Conservation (phyloP, 2,113 vertebrate genomes). For the Scytalopus superciliaris region DNA sequence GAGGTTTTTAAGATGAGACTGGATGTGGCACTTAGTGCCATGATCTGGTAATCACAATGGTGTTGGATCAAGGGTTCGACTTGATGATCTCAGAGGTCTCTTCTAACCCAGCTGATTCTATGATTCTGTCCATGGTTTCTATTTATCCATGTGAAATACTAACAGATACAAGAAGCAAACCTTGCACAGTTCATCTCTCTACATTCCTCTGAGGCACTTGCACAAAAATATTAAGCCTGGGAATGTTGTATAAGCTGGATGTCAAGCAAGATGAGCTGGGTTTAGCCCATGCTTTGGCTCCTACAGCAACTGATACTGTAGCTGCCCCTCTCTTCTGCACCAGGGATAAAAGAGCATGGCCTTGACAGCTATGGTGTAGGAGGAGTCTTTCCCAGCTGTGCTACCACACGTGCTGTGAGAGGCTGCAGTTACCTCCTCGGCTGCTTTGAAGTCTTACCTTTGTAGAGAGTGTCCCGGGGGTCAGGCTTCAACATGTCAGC, state of each 20-base stretch:
- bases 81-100: no score
- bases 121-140: neutral
- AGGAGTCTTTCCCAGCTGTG: neutral
- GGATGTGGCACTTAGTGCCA: no score
- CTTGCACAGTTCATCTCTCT: neutral
- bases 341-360: neutral
- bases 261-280: neutral
- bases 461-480: slow-evolving; percentile 81
- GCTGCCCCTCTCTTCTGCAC: neutral
- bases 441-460: slow-evolving; percentile 66
- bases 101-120: no score
- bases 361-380: rapidly evolving
- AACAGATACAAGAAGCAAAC: neutral
- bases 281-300: neutral
- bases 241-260: neutral
- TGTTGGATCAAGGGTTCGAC: no score
- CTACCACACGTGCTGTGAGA: neutral
- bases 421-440: neutral
- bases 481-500: slow-evolving; percentile 88
- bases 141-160: neutral
- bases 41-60: no score
- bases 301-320: neutral
- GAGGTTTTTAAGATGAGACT: no score
- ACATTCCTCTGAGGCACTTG: neutral
- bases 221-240: neutral